Evolutionary conservation across 2,888 invertebrate species (phyloP), one percentile per base, ranked within the genome.

Genomic region (Drosophila testacea): DNA sequence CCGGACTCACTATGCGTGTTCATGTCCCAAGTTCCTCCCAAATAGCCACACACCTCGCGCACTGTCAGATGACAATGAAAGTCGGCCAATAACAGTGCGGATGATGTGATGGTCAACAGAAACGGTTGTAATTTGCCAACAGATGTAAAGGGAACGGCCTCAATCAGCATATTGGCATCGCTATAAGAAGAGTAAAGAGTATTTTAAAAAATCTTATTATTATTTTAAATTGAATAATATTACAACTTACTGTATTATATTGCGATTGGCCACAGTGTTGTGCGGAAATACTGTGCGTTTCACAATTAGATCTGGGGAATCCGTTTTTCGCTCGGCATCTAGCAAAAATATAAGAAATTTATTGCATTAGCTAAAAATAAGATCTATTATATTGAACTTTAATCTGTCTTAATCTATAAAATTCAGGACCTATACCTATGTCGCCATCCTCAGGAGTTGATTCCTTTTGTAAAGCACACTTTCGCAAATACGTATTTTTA

Each of bases 11-110:
- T 97, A 90, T 98, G 98, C 71, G 95, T 95, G 91, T 97, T 97
- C 59, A 97, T 95, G 93, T 98, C 98, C 98, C 98, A 99, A 65
- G 96, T 96, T 4, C 99, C 98, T 55, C 97, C 98, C 55, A 99
- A 93, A 92, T 98, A 99, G n/a, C 99, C 99, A 89, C 97, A 97
- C 11, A 98, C 97, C 93, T 98, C 98, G 83, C 96, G 96, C 90
- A 96, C 96, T n/a, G 97, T 97, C 82, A 98, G 94, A 92, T 98
- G 98, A 90, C 97, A 97, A 92, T 98, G 98, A 83, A 98, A 96
- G 92, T 98, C 98, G 90, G 98, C 96, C 69, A 98, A 94, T 22
- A 98, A 94, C 66, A 96, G 95, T 2, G 98, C 96, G 88, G 97
- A 97, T 27, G 97, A 96, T 63, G 96, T 96, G 69, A 98, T 94